These are phyloP conservation scores for Arbacia lixula DNA, from an alignment of 53 echinoderm and acorn worm species.

Conservation along the genomic window DNA sequence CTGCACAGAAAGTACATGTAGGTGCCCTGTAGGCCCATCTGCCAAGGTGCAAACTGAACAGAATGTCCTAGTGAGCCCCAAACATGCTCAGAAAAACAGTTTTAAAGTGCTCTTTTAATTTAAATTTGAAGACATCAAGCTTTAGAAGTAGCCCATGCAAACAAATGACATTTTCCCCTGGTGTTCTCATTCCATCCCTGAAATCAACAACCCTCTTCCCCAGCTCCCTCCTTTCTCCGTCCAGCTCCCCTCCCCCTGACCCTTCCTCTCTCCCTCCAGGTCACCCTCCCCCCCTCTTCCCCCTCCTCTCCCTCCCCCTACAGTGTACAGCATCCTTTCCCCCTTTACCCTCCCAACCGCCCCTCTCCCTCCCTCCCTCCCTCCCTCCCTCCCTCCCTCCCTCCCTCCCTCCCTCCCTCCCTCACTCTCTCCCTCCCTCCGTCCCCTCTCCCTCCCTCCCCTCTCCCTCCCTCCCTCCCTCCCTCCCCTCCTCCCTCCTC, in stretches of 20 bases:
- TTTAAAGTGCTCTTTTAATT: neutral
- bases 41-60: too few relatives aligned
- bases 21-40: neutral
- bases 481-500: neutral
- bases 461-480: neutral
- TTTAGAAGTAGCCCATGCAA: too few relatives aligned
- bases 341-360: neutral
- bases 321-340: neutral
- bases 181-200: neutral
- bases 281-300: neutral
- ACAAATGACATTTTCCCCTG: neutral
- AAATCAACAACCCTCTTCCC: too few relatives aligned
- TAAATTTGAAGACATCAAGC: too few relatives aligned
- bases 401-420: neutral
- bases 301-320: neutral
- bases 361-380: neutral
- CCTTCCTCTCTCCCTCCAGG: neutral
- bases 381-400: neutral
- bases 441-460: neutral
- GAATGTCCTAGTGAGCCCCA: neutral
- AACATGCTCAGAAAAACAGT: neutral
- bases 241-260: neutral
- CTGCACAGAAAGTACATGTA: constrained; percentile 1
- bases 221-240: neutral
- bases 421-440: neutral